Conservation (phyloP, 2,797 vertebrate genomes). For the Stomatorhinus walkeri region DNA sequence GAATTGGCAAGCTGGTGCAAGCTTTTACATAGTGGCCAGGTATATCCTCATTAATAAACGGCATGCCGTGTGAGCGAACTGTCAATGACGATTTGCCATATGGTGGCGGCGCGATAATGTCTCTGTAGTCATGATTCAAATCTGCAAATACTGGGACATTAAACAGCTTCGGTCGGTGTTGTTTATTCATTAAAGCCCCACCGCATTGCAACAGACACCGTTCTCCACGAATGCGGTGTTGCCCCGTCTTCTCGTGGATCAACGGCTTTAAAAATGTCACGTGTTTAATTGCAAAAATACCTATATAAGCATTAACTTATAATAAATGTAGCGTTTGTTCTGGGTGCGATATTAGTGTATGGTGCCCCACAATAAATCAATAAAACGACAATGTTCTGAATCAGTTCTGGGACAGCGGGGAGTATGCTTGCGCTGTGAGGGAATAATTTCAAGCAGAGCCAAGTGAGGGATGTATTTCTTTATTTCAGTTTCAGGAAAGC, state of each 20-base stretch:
- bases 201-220: background rate
- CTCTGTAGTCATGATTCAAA: background rate
- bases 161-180: background rate
- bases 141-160: background rate
- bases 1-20: background rate
- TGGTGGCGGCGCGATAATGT: conserved; percentile 4
- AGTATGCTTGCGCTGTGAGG: background rate
- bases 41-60: background rate
- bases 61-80: background rate
- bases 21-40: background rate
- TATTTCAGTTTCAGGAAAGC: background rate
- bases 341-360: background rate
- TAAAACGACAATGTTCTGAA: background rate
- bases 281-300: background rate
- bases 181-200: background rate
- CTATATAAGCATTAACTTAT: background rate
- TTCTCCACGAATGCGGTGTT: background rate
- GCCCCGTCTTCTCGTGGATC: background rate
- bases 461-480: background rate
- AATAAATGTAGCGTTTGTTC: background rate
- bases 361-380: conserved; percentile 9
- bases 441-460: background rate
- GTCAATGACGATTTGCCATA: background rate
- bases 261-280: background rate
- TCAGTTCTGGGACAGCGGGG: background rate